Percentiles rank a stretch among this genome's conserved stretches.
These are phyloP conservation scores for Chirona hameri DNA, from an alignment of 2,888 invertebrate genomes.

Conservation along the genomic window DNA sequence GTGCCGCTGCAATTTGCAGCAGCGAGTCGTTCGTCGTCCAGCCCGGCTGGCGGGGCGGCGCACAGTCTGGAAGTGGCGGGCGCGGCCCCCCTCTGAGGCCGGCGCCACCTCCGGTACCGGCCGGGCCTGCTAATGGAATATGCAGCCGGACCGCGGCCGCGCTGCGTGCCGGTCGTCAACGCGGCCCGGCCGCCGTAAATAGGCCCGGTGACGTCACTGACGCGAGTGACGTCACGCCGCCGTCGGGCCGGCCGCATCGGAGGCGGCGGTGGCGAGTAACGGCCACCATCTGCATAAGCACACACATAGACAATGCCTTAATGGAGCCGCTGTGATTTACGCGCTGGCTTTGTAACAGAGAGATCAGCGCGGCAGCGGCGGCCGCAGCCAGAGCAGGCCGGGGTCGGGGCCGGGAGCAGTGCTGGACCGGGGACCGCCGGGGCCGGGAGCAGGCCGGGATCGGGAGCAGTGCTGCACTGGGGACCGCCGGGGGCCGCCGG, in stretches of 20 bases:
- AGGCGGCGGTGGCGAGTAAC: background rate
- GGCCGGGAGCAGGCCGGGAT: background rate
- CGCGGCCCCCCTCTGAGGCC: background rate
- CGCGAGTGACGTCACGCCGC: background rate
- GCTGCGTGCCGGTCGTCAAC: background rate
- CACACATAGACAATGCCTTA: constrained; percentile 28
- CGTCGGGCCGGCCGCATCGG: background rate
- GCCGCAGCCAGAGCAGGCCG: background rate
- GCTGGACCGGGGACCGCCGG: background rate
- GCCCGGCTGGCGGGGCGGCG: background rate
- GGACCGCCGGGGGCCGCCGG: too few species aligned
- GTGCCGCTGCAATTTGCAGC: constrained; percentile 6
- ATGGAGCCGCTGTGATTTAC: constrained; percentile 12
- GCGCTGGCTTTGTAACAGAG: background rate
- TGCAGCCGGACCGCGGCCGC: background rate
- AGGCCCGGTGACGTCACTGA: background rate
- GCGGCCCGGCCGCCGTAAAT: constrained; percentile 7
- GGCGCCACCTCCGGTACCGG: background rate
- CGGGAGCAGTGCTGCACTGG: too few species aligned
- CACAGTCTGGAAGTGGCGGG: background rate
- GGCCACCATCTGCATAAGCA: background rate
- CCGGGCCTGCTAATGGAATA: background rate
- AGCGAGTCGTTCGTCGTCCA: background rate
- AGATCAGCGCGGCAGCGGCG: background rate
- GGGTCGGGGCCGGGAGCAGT: background rate